These are phyloP conservation scores for Zingel zingel DNA, from an alignment of 2,113 vertebrate genomes.

Conservation along the genomic window DNA sequence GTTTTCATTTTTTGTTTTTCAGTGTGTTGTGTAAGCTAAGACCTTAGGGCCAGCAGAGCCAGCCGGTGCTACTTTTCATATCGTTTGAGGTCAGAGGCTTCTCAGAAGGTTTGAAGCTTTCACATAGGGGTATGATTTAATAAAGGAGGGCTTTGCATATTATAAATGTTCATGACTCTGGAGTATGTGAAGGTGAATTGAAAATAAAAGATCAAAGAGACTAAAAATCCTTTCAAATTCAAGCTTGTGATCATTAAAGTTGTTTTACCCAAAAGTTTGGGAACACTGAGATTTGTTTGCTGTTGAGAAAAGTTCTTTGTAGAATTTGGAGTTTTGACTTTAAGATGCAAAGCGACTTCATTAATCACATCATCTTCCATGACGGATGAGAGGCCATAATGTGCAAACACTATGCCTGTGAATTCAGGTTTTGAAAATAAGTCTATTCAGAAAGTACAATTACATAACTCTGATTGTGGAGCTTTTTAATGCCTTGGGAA, in stretches of 20 bases:
- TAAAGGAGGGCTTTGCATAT: slow-evolving; percentile 71
- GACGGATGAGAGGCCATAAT: slow-evolving; percentile 10
- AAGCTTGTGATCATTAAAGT: slow-evolving; percentile 61
- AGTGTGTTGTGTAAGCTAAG: slow-evolving; percentile 34
- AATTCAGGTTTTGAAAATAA: slow-evolving; percentile 36
- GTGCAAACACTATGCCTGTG: slow-evolving; percentile 3
- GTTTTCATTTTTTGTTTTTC: neutral
- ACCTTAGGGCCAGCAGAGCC: slow-evolving; percentile 34
- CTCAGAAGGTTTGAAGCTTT: slow-evolving; percentile 62
- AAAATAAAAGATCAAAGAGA: slow-evolving; percentile 80
- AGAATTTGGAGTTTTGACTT: slow-evolving; percentile 37
- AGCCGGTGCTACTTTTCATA: slow-evolving; percentile 20
- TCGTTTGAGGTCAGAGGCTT: slow-evolving; percentile 68
- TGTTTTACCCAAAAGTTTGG: slow-evolving; percentile 55
- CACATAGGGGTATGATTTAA: slow-evolving; percentile 51
- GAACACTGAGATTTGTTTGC: slow-evolving; percentile 57
- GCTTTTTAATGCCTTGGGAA: slow-evolving; percentile 9
- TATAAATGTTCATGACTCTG: slow-evolving; percentile 77
- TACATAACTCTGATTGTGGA: slow-evolving; percentile 28
- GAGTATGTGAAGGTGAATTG: slow-evolving; percentile 74
- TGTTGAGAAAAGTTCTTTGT: slow-evolving; percentile 15
- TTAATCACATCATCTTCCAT: slow-evolving; percentile 17
- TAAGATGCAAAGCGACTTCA: slow-evolving; percentile 36
- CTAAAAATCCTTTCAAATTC: slow-evolving; percentile 71
- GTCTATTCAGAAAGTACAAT: slow-evolving; percentile 34